Evolutionary conservation across 1,140 invertebrate genomes (phyloP), one percentile per base, ranked within the genome.

Genomic region (Odontomachus brunneus): DNA sequence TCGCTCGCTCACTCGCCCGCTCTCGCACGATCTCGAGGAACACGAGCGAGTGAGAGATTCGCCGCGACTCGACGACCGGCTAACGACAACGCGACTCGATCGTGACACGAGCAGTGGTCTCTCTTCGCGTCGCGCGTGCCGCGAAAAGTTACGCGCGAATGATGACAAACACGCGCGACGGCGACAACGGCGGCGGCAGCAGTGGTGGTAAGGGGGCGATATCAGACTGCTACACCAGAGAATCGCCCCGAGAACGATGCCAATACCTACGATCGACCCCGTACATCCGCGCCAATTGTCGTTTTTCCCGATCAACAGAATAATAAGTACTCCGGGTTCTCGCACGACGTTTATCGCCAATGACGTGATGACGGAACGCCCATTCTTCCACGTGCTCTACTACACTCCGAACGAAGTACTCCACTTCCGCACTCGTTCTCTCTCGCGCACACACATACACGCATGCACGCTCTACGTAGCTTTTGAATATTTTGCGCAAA

Each of bases 381-480:
- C 76, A 84, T 86, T 86, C 88, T 84, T 86, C 72, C 72, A 67
- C 83, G 83, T 69, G 26, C 84, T 12, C 49, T 67, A 76, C 84
- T 83, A 26, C 84, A 82, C 86, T 75, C 72, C 67, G 83, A 89
- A 84, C 87, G 82, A 89, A 84, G 86, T 87, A 84, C 76, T 78
- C 26, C 11, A 14, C 62, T 48, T 11, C 11, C 7, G 44, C 17
- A 1, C 33, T 33, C 7, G 3, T 55, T 55, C 53, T 55, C 5
- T 55, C 11, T n/a, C 53, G 5, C 9, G 9, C 53, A 11, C 17
- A 15, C 15, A 22, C 57, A 33, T 3, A 1, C 14, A 19, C 53
- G 19, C 17, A 15, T 17, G 57, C 57, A 33, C 12, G 3, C 14
- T 62, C 26, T 9, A 11, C n/a, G 24, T 26, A 29, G 19, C 44